Base-by-base conservation (phyloP, 2,113 vertebrate genomes). In the Alouatta palliata region DNA sequence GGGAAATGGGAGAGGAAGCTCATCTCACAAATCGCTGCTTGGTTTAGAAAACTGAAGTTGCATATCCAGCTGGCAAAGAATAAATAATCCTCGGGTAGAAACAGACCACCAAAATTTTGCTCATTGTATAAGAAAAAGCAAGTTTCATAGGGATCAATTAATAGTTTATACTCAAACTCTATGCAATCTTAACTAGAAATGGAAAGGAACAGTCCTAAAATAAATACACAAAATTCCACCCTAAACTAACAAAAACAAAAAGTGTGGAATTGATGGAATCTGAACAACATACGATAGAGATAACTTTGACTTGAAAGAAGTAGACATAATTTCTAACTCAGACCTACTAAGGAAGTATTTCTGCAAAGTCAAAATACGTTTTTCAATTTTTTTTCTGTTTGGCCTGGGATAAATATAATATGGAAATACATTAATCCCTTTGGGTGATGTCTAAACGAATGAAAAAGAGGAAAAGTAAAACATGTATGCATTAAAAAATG, bases 141-240 rank as follows among this genome's bases (percentile, higher is more conserved):
- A 64, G n/a, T 52, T n/a, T 77, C 75, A 45, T 1, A 81, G 35
- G 35, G 52, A 40, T 90, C 64, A 77, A 75, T 20, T 20, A 79
- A 76, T 76, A 83, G 5, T 77, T 80, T 83, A 9, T 58, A 54
- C 17, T 90, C 82, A 95, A 87, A 73, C 9, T 52, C 30, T 77
- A 83, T 52, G 25, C 58, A 81, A 95, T 86, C 21, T 83, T 85
- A 95, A 93, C 21, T n/a, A 54, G n/a, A 89, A 37, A 94, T 2
- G 35, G 43, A 77, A 93, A 94, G 19, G 8, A 85, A 97, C 11
- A 84, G 1, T 64, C 14, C 13, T 91, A 70, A 93, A 71, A 79
- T 47, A 91, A 79, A 7, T 35, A 79, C 43, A 92, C 16, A 49
- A 90, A 95, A 66, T 77, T 11, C 6, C 9, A 84, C 47, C 56